Evolutionary conservation across 1,140 invertebrate genomes (phyloP), one percentile per base, ranked within the genome.

Genomic region (Pantala flavescens): DNA sequence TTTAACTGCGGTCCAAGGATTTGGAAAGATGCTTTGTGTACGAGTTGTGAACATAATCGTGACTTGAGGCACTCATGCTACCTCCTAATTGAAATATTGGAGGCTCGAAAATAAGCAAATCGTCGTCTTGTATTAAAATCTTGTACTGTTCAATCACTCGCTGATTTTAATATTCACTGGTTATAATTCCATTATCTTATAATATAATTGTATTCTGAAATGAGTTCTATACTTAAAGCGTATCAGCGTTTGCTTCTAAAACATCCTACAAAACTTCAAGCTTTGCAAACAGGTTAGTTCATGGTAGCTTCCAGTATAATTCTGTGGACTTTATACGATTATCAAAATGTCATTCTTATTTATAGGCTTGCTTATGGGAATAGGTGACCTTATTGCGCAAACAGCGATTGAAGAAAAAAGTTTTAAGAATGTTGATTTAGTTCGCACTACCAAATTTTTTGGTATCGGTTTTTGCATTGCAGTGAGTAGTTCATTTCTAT

Each of bases 301-400:
- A 19, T 5, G 3, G n/a, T 63, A 7, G 12, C 14, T 63, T 21
- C 5, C 49, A 12, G 2, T 2, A 36, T 36, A n/a, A 9, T 36
- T 36, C 9, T 36, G 9, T 36, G 9, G 2, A 36, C 28, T 36
- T 36, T 36, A 2, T 36, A 36, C n/a, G n/a, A 36, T 9, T 36
- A 36, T 36, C 28, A 36, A 36, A n/a, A 36, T 36, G 28, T 36
- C 9, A 36, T 5, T 9, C 9, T 36, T 36, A 36, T 36, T 19
- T 76, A 49, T 75, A 88, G 87, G 86, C 43, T 78, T 82, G 55
- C 78, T 89, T 28, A 88, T 88, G 86, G 85, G 82, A 73, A 71
- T 83, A 2, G 87, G 87, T 11, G 88, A 89, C 83, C 80, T 86
- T 63, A 82, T 87, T 36, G 83, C 86, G 74, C 87, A 89, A 79